phyloP scores from a whole-genome alignment of 2,113 vertebrate species.

The Pelecanus crispus region DNA sequence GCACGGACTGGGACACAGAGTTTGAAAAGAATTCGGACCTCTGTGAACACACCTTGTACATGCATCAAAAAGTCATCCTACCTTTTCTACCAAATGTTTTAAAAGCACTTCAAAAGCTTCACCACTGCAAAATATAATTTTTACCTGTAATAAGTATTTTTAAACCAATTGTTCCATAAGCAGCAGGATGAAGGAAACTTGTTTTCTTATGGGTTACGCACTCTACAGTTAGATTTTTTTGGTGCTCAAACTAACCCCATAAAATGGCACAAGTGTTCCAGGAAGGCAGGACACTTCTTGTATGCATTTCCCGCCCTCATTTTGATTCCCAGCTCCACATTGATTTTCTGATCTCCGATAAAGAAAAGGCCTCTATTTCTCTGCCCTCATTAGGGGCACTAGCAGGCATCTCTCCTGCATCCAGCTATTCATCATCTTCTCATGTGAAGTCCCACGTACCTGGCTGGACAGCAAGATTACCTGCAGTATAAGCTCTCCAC shows the following conservation, averaged over 20 bases:
- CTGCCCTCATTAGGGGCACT: not conserved
- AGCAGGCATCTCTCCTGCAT: not conserved
- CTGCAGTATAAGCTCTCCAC: not conserved
- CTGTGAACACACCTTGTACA: not conserved
- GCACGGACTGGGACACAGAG: not conserved
- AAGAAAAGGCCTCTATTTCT: not conserved
- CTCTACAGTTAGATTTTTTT: not conserved
- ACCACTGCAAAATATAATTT: not conserved
- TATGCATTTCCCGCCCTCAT: not conserved
- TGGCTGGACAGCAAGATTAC: not conserved
- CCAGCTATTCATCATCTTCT: not conserved
- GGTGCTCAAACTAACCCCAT: not conserved
- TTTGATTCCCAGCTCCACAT: not conserved
- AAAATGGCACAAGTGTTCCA: not conserved
- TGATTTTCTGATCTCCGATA: not conserved
- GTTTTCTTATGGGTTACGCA: not conserved
- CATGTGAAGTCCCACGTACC: not conserved
- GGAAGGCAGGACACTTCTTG: not conserved
- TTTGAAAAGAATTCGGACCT: not conserved
- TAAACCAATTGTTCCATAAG: not conserved
- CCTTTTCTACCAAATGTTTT: not conserved
- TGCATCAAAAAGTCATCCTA: not conserved
- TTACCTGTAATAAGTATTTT: not conserved
- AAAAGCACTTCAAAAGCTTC: not conserved
- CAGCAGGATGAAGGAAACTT: not conserved